Evolutionary conservation across 2,888 invertebrate species (phyloP), one percentile per base, ranked within the genome.

Genomic region (Acronicta alni): DNA sequence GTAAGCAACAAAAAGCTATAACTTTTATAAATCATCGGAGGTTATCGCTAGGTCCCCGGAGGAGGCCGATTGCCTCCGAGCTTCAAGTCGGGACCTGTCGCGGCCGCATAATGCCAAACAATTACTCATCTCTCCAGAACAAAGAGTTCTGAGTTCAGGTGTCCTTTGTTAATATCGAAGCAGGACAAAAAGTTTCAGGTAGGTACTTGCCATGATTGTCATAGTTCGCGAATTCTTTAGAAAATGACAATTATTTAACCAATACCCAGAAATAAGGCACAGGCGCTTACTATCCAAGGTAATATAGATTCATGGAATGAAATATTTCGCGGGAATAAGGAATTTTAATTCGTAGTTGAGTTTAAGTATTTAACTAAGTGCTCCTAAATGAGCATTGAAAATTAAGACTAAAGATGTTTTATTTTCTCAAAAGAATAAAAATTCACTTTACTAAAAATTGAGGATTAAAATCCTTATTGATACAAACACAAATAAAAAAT

Each of bases 71-170:
- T 77, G 83, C 82, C 84, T 84, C 77, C 63, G 70, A 75, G 84
- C 75, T 81, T 80, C 92, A 89, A 81, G 92, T 91, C 83, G 85
- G 83, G 89, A 92, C 92, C 83, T 92, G 92, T 91, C 87, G 83
- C 76, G 79, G 73, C 56, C 79, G 80, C 82, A 72, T 83, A 78
- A 71, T 77, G 47, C 66, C 79, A 80, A 82, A 84, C 83, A 72
- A 77, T 79, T 73, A 77, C 73, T 77, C 77, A 79, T 76, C 70
- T 62, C 52, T 57, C 51, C 57, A 59, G 70, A 72, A 78, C 79
- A 68, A 74, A 80, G 71, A 64, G 53, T 67, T 61, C 57, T 69
- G 41, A 66, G 48, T 62, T 60, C 66, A 72, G 65, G 62, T 75
- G 67, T 54, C 64, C 56, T 67, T 75, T 67, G 59, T 75, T 66